Evolutionary conservation across 2,797 vertebrate species (phyloP).

Genomic region (Sebastes trivittatus): DNA sequence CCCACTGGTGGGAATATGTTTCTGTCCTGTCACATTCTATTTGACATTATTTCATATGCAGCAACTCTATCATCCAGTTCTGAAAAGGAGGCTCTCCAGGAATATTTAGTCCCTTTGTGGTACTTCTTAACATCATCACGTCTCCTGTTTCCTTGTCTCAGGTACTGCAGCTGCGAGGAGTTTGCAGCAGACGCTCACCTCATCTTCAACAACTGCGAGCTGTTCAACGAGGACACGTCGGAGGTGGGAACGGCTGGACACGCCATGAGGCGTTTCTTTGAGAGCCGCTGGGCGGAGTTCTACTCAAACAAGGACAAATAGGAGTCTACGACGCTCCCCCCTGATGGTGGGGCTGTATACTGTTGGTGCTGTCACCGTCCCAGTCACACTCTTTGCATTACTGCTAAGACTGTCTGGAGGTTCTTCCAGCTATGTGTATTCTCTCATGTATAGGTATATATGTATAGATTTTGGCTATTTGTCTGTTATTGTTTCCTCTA

Average conservation of each 20-base stretch:
- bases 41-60: not conserved
- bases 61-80: not conserved
- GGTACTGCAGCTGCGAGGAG: slow-evolving; percentile 92
- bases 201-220: slow-evolving; percentile 95
- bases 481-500: slow-evolving; percentile 74
- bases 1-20: not conserved
- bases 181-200: slow-evolving; percentile 91
- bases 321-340: slow-evolving; percentile 25
- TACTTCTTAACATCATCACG: not conserved
- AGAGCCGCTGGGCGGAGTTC: slow-evolving; percentile 96
- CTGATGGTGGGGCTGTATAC: slow-evolving; percentile 56
- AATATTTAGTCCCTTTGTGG: not conserved
- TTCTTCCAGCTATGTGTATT: slow-evolving; percentile 68
- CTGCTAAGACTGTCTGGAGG: slow-evolving; percentile 78
- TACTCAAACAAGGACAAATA: slow-evolving; percentile 90
- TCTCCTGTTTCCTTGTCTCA: slow-evolving; percentile 49
- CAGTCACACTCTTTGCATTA: slow-evolving; percentile 56
- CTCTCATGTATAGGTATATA: slow-evolving; percentile 80
- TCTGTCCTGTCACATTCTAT: not conserved
- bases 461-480: slow-evolving; percentile 84
- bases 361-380: slow-evolving; percentile 68
- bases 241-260: slow-evolving; percentile 93
- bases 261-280: slow-evolving; percentile 91
- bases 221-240: slow-evolving; percentile 95
- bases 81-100: not conserved